Base-by-base conservation (phyloP, 2,888 invertebrate species). In the Hypomecis atomaria region DNA sequence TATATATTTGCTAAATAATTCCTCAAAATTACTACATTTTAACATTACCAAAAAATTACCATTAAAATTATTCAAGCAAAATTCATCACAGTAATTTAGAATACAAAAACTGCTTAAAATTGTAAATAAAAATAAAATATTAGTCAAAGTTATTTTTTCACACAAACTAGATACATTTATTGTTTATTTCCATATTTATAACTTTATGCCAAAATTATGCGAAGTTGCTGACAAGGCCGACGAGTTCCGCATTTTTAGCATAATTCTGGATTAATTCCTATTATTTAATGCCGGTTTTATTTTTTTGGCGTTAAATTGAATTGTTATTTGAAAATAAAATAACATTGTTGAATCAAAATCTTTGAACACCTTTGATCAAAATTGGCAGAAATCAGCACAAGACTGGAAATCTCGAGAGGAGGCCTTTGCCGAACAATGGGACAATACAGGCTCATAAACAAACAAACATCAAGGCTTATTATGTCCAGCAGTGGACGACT, bases 171-270 rank as follows among this genome's bases (percentile, higher is more conserved):
- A 6, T 45, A 55, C 13, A 47, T 47, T 62, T 73, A 71, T 73
- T 73, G 70, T 72, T 70, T 70, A 69, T 71, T 66, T 72, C 71
- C 71, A 70, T 62, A 67, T 74, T 69, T 71, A 71, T 74, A 63
- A 42, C 59, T 59, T 66, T 50, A 59, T 65, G 65, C 65, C 44
- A 70, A 69, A 72, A 76, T 74, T 73, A 75, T 74, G 72, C 74
- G 38, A 62, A 62, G 62, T 61, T 63, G 67, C 62, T 23, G 13
- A 61, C 78, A 79, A 81, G 79, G 81, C 54, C 76, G 65, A 7
- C 63, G 8, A 53, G 78, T 80, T 78, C 75, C 73, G 71, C 75
- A 72, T 74, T 67, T 78, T 80, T 78, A 74, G 71, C 72, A 74
- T 77, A 74, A 65, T 66, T 72, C 61, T 54, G 65, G 67, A 64